Conservation (phyloP, 1,140 invertebrate genomes). For the Euwallacea fornicatus region DNA sequence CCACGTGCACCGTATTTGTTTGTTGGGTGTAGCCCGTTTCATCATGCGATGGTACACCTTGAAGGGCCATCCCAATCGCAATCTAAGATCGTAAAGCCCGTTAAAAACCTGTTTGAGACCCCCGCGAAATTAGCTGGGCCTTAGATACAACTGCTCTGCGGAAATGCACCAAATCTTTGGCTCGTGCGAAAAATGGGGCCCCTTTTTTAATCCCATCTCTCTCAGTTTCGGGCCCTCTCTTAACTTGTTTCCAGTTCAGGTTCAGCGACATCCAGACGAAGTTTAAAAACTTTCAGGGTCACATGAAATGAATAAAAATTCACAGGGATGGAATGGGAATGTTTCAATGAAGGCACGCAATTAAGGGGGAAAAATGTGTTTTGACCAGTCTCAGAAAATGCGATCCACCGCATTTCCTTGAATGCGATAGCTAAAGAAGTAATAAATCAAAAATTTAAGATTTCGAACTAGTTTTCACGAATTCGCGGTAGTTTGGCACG, state of each 20-base stretch:
- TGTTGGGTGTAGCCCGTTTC: neutral
- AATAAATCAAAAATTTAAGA: too few relatives aligned
- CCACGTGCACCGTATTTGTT: constrained; percentile 13
- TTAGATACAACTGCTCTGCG: constrained; percentile 28
- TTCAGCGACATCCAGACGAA: constrained; percentile 12
- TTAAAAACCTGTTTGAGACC: constrained; percentile 24
- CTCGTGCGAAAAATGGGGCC: constrained; percentile 24
- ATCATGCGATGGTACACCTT: neutral
- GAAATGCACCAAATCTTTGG: constrained; percentile 32
- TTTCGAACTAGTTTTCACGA: too few relatives aligned
- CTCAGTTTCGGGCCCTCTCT: neutral
- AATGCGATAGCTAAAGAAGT: too few relatives aligned
- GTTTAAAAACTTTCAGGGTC: constrained; percentile 2
- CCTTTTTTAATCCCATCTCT: constrained; percentile 10
- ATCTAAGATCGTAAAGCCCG: constrained; percentile 13
- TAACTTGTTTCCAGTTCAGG: neutral
- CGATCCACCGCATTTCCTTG: too few relatives aligned
- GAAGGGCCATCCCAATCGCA: constrained; percentile 2
- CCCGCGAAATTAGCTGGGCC: constrained; percentile 26
- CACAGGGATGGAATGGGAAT: neutral
- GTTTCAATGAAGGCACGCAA: too few relatives aligned
- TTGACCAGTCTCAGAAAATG: too few relatives aligned
- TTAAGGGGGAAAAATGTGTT: too few relatives aligned
- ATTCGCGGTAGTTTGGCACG: too few relatives aligned
- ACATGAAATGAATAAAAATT: constrained; percentile 1